Evolutionary conservation across 2,113 vertebrate genomes (phyloP).

Genomic region (Pipra filicauda): DNA sequence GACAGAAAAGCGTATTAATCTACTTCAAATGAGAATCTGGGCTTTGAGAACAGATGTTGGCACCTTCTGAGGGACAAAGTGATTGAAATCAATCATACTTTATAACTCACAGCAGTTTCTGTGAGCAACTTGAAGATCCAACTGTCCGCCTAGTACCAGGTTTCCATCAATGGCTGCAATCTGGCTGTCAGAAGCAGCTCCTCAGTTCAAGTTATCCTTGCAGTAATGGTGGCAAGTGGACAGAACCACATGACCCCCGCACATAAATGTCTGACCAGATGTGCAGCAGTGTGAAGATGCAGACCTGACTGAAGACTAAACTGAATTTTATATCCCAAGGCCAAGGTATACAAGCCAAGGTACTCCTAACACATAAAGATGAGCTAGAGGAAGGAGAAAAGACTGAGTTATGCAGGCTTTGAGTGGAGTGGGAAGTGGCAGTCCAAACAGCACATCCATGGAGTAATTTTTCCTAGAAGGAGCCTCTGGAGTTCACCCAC

Average conservation of each 20-base stretch:
- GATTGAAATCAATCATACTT: conserved; percentile 29
- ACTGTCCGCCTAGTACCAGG: neutral
- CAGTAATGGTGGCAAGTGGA: neutral
- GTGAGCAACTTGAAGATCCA: neutral
- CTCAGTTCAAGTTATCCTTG: neutral
- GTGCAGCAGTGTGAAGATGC: neutral
- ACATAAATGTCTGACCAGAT: neutral
- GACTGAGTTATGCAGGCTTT: neutral
- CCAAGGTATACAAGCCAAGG: neutral
- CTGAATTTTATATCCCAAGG: neutral
- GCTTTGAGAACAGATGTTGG: neutral
- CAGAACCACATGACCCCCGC: neutral
- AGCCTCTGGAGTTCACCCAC: neutral
- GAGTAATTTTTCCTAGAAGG: neutral
- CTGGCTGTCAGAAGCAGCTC: neutral
- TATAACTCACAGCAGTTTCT: neutral
- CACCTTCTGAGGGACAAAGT: neutral
- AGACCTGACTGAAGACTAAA: neutral
- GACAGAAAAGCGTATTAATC: conserved; percentile 16
- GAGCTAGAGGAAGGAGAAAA: neutral
- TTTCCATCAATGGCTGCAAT: neutral
- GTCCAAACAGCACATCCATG: neutral
- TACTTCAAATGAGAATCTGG: conserved; percentile 39
- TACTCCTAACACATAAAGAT: neutral
- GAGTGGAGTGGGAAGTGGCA: neutral